phyloP scores from a whole-genome alignment of 2,888 invertebrate genomes.

The Stenodera caucasica region DNA sequence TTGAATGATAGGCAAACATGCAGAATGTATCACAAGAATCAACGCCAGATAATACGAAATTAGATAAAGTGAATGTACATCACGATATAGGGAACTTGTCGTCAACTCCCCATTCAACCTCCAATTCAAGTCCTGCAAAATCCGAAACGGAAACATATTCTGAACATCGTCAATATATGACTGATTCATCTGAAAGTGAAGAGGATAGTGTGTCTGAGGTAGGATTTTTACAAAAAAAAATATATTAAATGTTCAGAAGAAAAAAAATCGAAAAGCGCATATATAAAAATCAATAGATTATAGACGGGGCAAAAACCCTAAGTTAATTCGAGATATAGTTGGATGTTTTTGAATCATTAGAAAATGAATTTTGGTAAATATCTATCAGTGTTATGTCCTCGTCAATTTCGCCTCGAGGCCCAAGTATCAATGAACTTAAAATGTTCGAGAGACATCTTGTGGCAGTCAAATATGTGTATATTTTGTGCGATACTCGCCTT shows the following conservation, averaged over 20 bases:
- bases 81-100: slow-evolving; percentile 70
- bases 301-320: no score
- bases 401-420: slow-evolving; percentile 50
- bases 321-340: no score
- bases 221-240: slow-evolving; percentile 52
- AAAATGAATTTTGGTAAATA: background rate
- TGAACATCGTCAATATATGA: slow-evolving; percentile 86
- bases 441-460: slow-evolving; percentile 68
- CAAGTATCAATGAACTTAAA: slow-evolving; percentile 60
- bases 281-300: background rate
- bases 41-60: slow-evolving; percentile 78
- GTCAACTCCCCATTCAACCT: slow-evolving; percentile 79
- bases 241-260: background rate
- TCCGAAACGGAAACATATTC: slow-evolving; percentile 86
- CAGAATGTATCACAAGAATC: slow-evolving; percentile 85
- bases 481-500: slow-evolving; percentile 26
- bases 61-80: slow-evolving; percentile 74
- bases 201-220: slow-evolving; percentile 97
- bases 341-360: no score
- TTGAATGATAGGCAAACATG: slow-evolving; percentile 77
- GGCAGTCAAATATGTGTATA: slow-evolving; percentile 45
- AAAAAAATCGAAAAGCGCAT: background rate
- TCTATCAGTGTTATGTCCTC: slow-evolving; percentile 29
- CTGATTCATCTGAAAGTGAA: slow-evolving; percentile 94
- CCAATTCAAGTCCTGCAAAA: slow-evolving; percentile 79